Evolutionary conservation across 2,888 invertebrate species (phyloP), one percentile per base, ranked within the genome.

Genomic region (Scaeva pyrastri): DNA sequence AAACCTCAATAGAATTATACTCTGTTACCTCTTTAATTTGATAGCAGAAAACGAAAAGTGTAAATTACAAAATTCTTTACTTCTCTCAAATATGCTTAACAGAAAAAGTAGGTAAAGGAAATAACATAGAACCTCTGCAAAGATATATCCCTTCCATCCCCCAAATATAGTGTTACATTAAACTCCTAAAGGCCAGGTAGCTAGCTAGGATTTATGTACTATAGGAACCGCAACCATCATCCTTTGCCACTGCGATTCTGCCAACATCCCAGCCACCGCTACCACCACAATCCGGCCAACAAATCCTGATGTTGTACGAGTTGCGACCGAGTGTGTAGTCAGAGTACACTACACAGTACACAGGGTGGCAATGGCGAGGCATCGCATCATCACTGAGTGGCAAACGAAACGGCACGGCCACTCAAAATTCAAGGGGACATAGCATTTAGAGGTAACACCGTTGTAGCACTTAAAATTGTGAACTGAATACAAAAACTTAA

Each of bases 341-440:
- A 12, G 31, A n/a, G 16, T n/a, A n/a, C n/a, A n/a, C n/a, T n/a
- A n/a, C n/a, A n/a, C n/a, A 16, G 12, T 8, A 68, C 60, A 85
- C 45, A 60, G 66, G 68, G 66, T 60, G 71, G 68, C 50, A 75
- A 39, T 12, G n/a, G n/a, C n/a, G n/a, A n/a, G n/a, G n/a, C n/a
- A 23, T 52, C 31, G 31, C 6, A 31, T 31, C 31, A 31, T 3
- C 31, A 31, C 12, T 75, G 80, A 80, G 80, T 80, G 55, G 72
- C 60, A 31, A 31, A 31, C 5, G 31, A 76, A 75, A 76, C 75
- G 75, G 84, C 79, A 75, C 43, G 75, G 79, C 79, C 71, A 84
- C 84, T 85, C 76, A 66, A 80, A 80, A 80, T 80, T 80, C 76
- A 85, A 80, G 75, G 84, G 80, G 79, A 85, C 84, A 85, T 85